Conservation (phyloP, 1,140 invertebrate species). For the Brachionus plicatilis region DNA sequence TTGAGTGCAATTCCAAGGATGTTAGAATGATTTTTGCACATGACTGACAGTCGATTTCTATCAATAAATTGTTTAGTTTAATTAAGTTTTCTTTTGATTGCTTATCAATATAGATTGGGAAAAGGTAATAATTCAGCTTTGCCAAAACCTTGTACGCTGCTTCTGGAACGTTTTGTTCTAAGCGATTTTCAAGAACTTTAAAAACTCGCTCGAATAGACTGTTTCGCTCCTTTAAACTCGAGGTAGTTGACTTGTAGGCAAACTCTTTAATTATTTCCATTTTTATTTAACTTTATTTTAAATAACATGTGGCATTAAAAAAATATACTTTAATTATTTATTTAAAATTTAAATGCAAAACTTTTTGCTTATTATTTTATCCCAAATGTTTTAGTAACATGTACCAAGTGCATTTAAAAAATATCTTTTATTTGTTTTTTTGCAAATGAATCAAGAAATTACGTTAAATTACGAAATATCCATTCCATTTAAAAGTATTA, state of each 20-base stretch:
- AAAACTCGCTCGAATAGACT: neutral
- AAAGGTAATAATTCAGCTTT: constrained; percentile 17
- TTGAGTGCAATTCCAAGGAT: neutral
- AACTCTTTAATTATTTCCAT: constrained; percentile 36
- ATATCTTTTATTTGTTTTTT: too few species aligned
- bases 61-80: neutral
- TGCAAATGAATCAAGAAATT: too few species aligned
- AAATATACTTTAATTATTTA: neutral
- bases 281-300: neutral
- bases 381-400: too few species aligned
- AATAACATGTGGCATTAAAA: constrained; percentile 4
- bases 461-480: too few species aligned
- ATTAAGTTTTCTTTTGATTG: constrained; percentile 14
- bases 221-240: constrained; percentile 9
- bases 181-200: neutral
- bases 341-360: neutral
- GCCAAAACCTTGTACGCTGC: neutral
- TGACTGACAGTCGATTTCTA: neutral
- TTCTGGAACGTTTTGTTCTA: neutral
- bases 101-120: constrained; percentile 37
- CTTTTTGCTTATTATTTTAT: neutral
- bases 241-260: neutral
- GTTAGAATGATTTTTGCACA: neutral
- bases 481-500: too few species aligned
- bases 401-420: too few species aligned